phyloP scores from a whole-genome alignment of 2,113 vertebrate species.

The Corydoras maculifer region DNA sequence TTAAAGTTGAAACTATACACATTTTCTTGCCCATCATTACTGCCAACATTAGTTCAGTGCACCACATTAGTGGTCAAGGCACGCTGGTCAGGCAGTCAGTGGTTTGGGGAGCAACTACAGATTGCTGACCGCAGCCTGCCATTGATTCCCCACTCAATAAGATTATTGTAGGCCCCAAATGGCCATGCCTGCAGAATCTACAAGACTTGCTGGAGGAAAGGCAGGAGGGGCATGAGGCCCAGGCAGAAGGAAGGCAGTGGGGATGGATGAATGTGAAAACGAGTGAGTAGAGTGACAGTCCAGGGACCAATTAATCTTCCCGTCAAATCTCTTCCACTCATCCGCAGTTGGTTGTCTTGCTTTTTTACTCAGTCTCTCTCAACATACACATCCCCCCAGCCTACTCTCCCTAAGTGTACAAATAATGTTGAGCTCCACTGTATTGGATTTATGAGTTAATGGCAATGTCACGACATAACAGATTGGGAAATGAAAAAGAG shows the following conservation, averaged over 20 bases:
- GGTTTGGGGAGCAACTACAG: slow-evolving; percentile 43
- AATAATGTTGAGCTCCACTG: slow-evolving; percentile 53
- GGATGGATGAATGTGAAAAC: slow-evolving; percentile 56
- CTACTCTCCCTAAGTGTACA: slow-evolving; percentile 27
- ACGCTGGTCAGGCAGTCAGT: slow-evolving; percentile 37
- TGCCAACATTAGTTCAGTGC: slow-evolving; percentile 16
- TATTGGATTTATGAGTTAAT: slow-evolving; percentile 62
- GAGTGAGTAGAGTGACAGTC: slow-evolving; percentile 53
- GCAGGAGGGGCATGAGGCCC: slow-evolving; percentile 23
- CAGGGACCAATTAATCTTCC: slow-evolving; percentile 51
- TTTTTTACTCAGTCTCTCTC: slow-evolving; percentile 22
- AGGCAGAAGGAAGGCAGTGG: slow-evolving; percentile 18
- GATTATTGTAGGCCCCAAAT: slow-evolving; percentile 48
- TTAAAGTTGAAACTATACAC: not conserved
- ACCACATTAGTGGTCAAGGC: slow-evolving; percentile 43
- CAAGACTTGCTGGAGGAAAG: slow-evolving; percentile 18
- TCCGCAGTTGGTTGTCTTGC: slow-evolving; percentile 13
- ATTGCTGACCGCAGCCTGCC: slow-evolving; percentile 51
- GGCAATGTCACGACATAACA: slow-evolving; percentile 54
- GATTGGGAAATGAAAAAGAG: slow-evolving; percentile 51
- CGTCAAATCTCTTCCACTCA: slow-evolving; percentile 39
- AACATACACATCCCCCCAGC: slow-evolving; percentile 21
- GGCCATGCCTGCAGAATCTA: slow-evolving; percentile 48
- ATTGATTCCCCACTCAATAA: slow-evolving; percentile 52
- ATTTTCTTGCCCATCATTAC: slow-evolving; percentile 22